These are phyloP conservation scores for Sorex fumeus DNA, from an alignment of 2,113 vertebrate genomes.

Conservation along the genomic window DNA sequence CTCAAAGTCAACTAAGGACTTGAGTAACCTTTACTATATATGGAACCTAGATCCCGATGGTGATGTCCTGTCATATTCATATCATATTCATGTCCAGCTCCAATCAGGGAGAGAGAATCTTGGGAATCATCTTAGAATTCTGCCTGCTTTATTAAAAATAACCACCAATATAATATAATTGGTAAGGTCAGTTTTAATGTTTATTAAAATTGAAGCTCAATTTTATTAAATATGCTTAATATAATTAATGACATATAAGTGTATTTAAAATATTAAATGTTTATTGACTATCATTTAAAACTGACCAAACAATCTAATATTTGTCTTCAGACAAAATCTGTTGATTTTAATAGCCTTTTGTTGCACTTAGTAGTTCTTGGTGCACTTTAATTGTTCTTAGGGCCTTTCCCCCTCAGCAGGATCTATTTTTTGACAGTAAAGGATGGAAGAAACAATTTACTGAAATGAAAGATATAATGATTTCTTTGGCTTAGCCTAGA, in stretches of 20 bases:
- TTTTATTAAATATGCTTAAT: too few relatives aligned
- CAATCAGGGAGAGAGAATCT: not conserved
- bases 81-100: too few relatives aligned
- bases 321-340: constrained; percentile 47
- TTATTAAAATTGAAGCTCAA: too few relatives aligned
- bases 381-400: constrained; percentile 29
- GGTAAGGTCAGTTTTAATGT: constrained; percentile 3
- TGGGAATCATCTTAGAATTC: constrained; percentile 24
- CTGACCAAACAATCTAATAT: constrained; percentile 18
- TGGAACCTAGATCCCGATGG: not conserved
- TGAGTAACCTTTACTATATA: constrained; percentile 13
- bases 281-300: too few relatives aligned
- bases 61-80: not conserved
- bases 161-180: constrained; percentile 1
- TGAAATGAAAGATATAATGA: constrained; percentile 33
- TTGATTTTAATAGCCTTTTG: constrained; percentile 26
- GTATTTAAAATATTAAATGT: too few relatives aligned
- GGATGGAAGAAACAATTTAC: constrained; percentile 16
- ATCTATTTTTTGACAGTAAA: constrained; percentile 2
- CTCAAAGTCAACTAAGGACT: not conserved
- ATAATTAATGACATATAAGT: too few relatives aligned
- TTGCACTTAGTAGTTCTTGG: constrained; percentile 14
- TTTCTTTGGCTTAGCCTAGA: constrained; percentile 43
- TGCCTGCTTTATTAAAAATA: constrained; percentile 44
- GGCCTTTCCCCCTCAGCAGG: not conserved